Evolutionary conservation across 2,888 invertebrate species (phyloP), one percentile per base, ranked within the genome.

Genomic region (Didymodactylos carnosus): DNA sequence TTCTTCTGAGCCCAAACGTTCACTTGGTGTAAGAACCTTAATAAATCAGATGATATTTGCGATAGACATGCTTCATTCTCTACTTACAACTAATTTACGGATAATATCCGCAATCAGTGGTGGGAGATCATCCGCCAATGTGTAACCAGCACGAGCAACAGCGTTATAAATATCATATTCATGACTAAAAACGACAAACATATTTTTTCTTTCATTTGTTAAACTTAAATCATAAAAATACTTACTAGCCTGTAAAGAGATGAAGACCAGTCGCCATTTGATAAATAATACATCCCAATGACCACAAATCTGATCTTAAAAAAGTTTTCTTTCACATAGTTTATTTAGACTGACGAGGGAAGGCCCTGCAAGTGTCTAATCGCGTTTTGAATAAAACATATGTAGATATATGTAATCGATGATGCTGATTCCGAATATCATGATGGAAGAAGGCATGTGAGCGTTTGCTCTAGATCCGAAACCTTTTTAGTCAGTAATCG

Each of bases 101-200:
- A 41, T 29, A 43, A 43, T 40, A 73, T 69, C 74, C 75, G 51
- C 35, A 46, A 29, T 72, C 41, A 49, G 49, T 8, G 39, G 35
- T 46, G 39, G n/a, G 72, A 98, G 95, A 43, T 91, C 91, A 81
- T 92, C 90, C 0, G 95, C 94, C 80, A 94, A 92, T 80, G 90
- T 89, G 82, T 93, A 94, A 73, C 92, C 90, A 81, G 92, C 86
- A 83, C 90, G 90, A 73, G 91, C 86, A 79, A 98, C 94, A 85
- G 94, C 94, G 84, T 94, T 92, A 84, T 97, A 94, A 78, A 95
- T 92, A 78, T 92, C 87, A 85, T 93, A 98, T 82, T 97, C 97
- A 83, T 90, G 92, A 77, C 89, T 88, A 81, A 13, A 82, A n/a
- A n/a, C n/a, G 81, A 62, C 75, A 72, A 78, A 77, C 77, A 41